Evolutionary conservation across 2,888 invertebrate genomes (phyloP).

Genomic region (Trichogramma evanescens): DNA sequence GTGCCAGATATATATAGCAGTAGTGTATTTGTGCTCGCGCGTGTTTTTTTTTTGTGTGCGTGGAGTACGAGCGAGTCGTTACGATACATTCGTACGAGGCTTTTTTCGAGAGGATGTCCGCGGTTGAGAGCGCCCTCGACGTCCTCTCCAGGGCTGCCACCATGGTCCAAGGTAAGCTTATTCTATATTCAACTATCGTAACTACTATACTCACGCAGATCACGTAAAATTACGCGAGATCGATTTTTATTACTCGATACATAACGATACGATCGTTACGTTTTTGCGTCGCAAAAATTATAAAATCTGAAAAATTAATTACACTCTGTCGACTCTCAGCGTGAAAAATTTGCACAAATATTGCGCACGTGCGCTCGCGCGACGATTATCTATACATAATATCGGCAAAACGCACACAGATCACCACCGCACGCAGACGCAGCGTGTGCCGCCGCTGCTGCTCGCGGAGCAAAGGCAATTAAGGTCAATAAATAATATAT

Average conservation of each 20-base stretch:
- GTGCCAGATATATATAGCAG: too few relatives aligned
- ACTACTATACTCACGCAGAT: background rate
- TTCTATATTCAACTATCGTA: too few relatives aligned
- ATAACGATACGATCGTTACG: slow-evolving; percentile 7
- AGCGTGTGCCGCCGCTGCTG: background rate
- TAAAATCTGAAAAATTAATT: too few relatives aligned
- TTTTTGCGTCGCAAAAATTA: too few relatives aligned
- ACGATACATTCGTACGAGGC: background rate
- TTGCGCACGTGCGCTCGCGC: background rate
- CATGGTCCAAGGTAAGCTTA: slow-evolving; percentile 65
- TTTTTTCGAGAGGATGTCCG: slow-evolving; percentile 52
- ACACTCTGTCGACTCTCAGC: too few relatives aligned
- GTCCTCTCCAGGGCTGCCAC: slow-evolving; percentile 83
- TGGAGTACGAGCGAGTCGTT: background rate
- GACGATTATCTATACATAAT: background rate
- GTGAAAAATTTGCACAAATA: too few relatives aligned
- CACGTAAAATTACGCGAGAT: background rate
- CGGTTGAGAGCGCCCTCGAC: slow-evolving; percentile 77
- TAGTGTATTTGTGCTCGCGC: background rate
- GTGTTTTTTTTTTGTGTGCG: background rate
- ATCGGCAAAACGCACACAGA: background rate
- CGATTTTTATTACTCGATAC: background rate
- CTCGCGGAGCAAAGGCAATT: background rate
- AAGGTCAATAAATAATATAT: background rate
- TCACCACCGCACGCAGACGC: background rate